Percentiles rank a stretch among this genome's conserved stretches.
Evolutionary conservation across 2,888 invertebrate genomes (phyloP).

Genomic region (Electrophaes corylata): DNA sequence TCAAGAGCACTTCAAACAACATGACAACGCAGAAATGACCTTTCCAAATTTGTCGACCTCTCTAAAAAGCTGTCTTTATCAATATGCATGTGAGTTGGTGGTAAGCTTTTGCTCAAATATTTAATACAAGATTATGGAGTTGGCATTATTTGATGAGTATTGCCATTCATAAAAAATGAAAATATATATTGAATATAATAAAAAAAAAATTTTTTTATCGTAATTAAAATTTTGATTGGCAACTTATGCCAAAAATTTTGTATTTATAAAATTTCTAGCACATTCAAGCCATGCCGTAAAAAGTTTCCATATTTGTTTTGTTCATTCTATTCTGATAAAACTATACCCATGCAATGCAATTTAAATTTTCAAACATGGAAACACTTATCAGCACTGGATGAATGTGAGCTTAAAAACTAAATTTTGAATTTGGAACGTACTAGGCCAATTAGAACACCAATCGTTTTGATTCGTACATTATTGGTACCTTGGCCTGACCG

Average conservation of each 20-base stretch:
- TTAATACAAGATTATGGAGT: constrained; percentile 45
- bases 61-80: background rate
- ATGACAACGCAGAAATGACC: no score
- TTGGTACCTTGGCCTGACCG: constrained; percentile 84
- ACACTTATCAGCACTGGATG: constrained; percentile 20
- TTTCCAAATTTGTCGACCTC: background rate
- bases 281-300: constrained; percentile 23
- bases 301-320: constrained; percentile 6
- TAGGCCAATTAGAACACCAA: constrained; percentile 81
- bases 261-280: constrained; percentile 6
- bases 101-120: constrained; percentile 4
- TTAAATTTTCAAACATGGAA: background rate
- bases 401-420: constrained; percentile 66
- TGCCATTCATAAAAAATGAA: constrained; percentile 58
- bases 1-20: background rate
- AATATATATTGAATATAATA: constrained; percentile 11
- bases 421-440: constrained; percentile 80
- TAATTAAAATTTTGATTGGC: constrained; percentile 8
- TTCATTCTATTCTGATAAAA: background rate
- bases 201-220: no score
- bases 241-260: constrained; percentile 25
- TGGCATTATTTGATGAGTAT: constrained; percentile 73
- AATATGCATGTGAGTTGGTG: constrained; percentile 4
- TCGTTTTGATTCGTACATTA: constrained; percentile 62
- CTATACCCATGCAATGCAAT: background rate